phyloP scores from a whole-genome alignment of 1,140 invertebrate species.

The Hesperophylax magnus region DNA sequence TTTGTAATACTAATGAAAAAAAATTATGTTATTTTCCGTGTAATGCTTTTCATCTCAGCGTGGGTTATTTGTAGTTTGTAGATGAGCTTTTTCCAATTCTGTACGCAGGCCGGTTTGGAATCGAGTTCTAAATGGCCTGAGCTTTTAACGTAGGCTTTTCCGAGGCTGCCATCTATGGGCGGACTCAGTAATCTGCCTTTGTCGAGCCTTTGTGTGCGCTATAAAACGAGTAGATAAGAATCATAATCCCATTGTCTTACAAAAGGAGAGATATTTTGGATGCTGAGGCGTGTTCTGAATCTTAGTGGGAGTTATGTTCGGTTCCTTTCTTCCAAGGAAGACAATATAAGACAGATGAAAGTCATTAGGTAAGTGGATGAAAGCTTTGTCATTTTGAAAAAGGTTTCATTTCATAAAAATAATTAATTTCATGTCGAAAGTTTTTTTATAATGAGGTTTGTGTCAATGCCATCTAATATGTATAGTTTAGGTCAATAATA shows the following conservation, averaged over 20 bases:
- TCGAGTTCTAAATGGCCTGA: conserved; percentile 11
- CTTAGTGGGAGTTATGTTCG: background rate
- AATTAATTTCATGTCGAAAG: too few species aligned
- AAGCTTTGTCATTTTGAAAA: background rate
- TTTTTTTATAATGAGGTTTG: too few species aligned
- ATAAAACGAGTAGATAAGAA: conserved; percentile 23
- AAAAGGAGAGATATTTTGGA: background rate
- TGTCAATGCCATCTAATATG: too few species aligned
- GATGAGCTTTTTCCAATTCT: conserved; percentile 31
- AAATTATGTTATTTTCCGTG: background rate
- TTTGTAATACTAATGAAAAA: background rate
- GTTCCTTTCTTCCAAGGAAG: background rate
- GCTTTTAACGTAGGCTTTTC: conserved; percentile 4
- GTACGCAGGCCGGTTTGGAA: conserved; percentile 7
- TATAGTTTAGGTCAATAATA: too few species aligned
- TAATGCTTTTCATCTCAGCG: background rate
- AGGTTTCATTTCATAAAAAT: background rate
- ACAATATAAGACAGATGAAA: background rate
- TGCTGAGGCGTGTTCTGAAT: background rate
- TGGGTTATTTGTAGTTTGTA: background rate
- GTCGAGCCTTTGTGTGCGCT: conserved; percentile 17
- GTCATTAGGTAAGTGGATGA: background rate
- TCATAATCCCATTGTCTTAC: conserved; percentile 19
- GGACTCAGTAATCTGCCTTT: conserved; percentile 5
- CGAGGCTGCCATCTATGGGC: conserved; percentile 24